phyloP scores from a whole-genome alignment of 2,888 invertebrate genomes.

The Beris morrisii region DNA sequence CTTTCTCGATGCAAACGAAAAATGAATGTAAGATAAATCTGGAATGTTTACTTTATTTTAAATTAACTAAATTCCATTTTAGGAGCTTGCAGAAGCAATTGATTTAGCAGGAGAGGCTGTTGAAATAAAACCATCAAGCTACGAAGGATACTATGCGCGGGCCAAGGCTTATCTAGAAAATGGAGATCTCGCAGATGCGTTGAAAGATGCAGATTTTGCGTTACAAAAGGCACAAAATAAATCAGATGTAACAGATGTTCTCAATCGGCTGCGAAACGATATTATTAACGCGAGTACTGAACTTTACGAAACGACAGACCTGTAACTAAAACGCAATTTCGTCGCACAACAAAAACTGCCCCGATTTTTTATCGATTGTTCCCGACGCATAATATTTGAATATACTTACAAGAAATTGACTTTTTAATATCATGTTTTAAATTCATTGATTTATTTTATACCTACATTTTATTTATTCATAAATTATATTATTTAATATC shows the following conservation, averaged over 20 bases:
- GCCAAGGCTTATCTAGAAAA: slow-evolving; percentile 83
- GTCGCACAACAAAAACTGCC: no score
- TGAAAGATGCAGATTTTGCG: slow-evolving; percentile 82
- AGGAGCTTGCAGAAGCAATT: slow-evolving; percentile 85
- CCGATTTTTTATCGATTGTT: no score
- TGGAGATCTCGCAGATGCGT: slow-evolving; percentile 72
- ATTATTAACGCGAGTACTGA: not conserved
- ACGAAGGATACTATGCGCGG: slow-evolving; percentile 90
- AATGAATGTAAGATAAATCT: slow-evolving; percentile 73
- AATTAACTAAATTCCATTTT: slow-evolving; percentile 44
- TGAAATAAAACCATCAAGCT: slow-evolving; percentile 80
- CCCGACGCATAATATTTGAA: no score
- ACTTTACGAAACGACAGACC: no score
- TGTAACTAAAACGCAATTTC: no score
- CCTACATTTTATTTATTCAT: no score
- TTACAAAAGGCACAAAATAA: slow-evolving; percentile 49
- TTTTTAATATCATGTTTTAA: no score
- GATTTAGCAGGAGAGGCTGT: slow-evolving; percentile 87
- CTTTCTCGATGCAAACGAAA: slow-evolving; percentile 92
- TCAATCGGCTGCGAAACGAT: slow-evolving; percentile 35
- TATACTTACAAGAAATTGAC: no score
- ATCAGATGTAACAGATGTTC: slow-evolving; percentile 37
- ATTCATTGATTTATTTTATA: no score
- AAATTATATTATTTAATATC: no score
- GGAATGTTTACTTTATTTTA: not conserved